Conservation (phyloP, 2,797 vertebrate genomes). For the Malurus leucopterus region DNA sequence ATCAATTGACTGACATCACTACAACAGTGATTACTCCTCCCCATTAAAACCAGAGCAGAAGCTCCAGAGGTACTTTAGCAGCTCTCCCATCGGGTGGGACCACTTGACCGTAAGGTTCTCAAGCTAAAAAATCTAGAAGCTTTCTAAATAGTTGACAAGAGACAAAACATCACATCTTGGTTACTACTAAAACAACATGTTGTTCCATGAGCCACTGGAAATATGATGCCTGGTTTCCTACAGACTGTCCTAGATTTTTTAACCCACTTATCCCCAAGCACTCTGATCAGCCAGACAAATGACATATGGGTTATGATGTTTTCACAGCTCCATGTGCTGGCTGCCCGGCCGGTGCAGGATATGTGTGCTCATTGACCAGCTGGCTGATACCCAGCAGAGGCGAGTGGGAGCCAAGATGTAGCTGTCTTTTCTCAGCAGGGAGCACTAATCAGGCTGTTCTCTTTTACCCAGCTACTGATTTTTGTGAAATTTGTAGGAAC, state of each 20-base stretch:
- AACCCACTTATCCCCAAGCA: not conserved
- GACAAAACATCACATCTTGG: not conserved
- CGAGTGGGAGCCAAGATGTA: not conserved
- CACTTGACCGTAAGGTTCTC: not conserved
- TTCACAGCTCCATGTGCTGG: not conserved
- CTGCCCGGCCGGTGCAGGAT: fast-evolving
- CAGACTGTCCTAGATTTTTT: not conserved
- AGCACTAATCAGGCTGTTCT: not conserved
- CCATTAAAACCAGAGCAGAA: not conserved
- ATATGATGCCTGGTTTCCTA: not conserved
- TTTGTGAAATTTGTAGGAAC: not conserved
- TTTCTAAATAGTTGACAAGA: not conserved
- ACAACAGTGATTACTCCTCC: not conserved
- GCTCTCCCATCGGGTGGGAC: not conserved
- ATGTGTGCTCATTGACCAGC: not conserved
- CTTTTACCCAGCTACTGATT: not conserved
- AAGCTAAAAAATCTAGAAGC: not conserved
- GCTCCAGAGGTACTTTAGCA: not conserved
- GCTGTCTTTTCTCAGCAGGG: not conserved
- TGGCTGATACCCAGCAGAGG: not conserved
- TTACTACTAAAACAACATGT: not conserved
- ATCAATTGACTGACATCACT: not conserved
- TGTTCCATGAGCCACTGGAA: not conserved
- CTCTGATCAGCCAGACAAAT: not conserved
- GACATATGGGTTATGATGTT: not conserved